A percentile compares a stretch with the other conserved stretches of the same genome.
Conservation (phyloP, 2,888 invertebrate genomes). For the Venustoraphidia nigricollis region DNA sequence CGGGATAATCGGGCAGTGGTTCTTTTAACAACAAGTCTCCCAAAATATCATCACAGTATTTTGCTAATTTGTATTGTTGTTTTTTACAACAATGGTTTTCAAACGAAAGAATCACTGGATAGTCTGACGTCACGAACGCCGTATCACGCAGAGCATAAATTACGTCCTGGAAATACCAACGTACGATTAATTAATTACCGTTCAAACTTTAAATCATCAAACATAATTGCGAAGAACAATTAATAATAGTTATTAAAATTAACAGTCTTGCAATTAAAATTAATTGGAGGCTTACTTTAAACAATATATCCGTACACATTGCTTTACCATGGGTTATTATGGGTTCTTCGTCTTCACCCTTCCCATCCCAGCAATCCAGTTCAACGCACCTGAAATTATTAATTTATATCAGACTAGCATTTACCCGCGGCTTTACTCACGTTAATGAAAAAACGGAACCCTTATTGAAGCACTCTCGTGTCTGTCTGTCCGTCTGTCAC, state of each 20-base stretch:
- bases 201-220: no score
- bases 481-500: no score
- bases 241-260: no score
- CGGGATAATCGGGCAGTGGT: conserved; percentile 71
- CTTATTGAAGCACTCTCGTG: no score
- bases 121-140: conserved; percentile 96
- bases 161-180: conserved; percentile 46
- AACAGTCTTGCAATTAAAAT: no score
- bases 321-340: conserved; percentile 99
- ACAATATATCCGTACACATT: conserved; percentile 98
- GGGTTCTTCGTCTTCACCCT: conserved; percentile 94
- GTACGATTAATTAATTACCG: neutral
- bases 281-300: conserved; percentile 44
- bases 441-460: no score
- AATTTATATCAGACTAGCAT: neutral
- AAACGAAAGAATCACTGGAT: conserved; percentile 93
- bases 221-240: no score
- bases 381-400: conserved; percentile 69
- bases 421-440: no score
- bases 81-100: conserved; percentile 98
- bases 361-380: conserved; percentile 98
- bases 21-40: conserved; percentile 62
- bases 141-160: conserved; percentile 95
- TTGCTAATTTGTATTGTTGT: conserved; percentile 95
- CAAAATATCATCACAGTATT: conserved; percentile 97